Base-by-base conservation (phyloP, 2,888 invertebrate species). In the Dioctria rufipes region DNA sequence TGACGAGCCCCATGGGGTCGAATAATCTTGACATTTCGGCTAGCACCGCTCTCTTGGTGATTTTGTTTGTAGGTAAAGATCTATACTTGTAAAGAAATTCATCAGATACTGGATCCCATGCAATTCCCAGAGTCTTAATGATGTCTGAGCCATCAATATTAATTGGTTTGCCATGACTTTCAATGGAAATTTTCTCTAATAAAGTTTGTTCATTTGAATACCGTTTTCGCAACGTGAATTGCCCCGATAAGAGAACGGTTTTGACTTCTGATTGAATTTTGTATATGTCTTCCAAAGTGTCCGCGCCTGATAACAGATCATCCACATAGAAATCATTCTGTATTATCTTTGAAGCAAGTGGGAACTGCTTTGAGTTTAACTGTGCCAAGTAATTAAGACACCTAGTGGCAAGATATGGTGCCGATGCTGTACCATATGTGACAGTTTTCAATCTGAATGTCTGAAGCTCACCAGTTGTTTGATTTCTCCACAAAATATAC, bases 401-500 rank as follows among this genome's bases (percentile, higher is more conserved):
- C 43, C 71, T 39, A 5, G 73, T 73, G 6, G 82, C 80, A 11
- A 79, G 63, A 43, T 4, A 78, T 73, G 1, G 67, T 25, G 9
- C 54, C n/a, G 9, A 61, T 73, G 25, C 25, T 25, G 25, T 25
- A 25, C 25, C 25, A 25, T 25, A 25, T 25, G 25, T 25, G 25
- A 25, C 25, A 25, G 25, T 25, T 25, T 25, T 25, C 25, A 25
- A 25, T 25, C 25, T 25, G 25, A 25, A 25, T 42, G 3, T 13
- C 37, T 65, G 13, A 39, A 37, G 8, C 2, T 65, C 80, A 37
- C 81, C 39, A 42, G 86, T n/a, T 2, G 84, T 82, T 3, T 85
- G 83, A 1, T 78, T 83, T 0, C 86, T 80, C 86, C 86, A 88
- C 2, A 87, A 66, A 4, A 87, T 86, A 49, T 85, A 67, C 80